Conservation (phyloP, 2,113 vertebrate genomes). For the Oostethus manadensis region DNA sequence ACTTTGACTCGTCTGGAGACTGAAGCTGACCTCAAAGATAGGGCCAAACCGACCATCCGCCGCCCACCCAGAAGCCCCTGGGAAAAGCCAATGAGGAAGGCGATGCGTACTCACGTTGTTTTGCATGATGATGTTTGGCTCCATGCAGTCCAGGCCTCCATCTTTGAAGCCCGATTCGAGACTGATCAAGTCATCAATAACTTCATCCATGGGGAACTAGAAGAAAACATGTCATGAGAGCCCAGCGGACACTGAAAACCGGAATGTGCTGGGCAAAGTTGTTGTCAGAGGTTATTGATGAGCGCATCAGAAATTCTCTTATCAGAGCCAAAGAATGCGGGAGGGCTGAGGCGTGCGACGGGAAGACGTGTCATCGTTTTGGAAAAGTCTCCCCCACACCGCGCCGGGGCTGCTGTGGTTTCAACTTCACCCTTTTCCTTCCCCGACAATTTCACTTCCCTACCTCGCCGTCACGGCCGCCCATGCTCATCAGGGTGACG, state of each 20-base stretch:
- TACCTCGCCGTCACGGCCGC: conserved; percentile 75
- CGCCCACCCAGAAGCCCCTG: neutral
- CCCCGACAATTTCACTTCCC: conserved; percentile 47
- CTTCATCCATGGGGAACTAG: conserved; percentile 88
- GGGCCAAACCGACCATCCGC: conserved; percentile 16
- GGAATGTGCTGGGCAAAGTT: conserved; percentile 2
- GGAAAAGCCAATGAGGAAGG: neutral
- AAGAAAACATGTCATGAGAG: conserved; percentile 62
- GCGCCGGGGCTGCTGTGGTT: conserved; percentile 9
- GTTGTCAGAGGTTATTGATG: conserved; percentile 50
- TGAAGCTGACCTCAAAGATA: conserved; percentile 80
- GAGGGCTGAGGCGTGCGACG: conserved; percentile 7
- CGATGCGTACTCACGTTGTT: conserved; percentile 81
- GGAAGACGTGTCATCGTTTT: neutral
- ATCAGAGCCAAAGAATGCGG: conserved; percentile 29
- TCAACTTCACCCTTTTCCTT: conserved; percentile 12
- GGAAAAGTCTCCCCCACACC: neutral
- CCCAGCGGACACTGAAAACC: conserved; percentile 22
- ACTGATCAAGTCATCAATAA: conserved; percentile 89
- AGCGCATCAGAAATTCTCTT: conserved; percentile 47
- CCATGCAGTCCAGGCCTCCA: conserved; percentile 82
- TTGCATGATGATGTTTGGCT: conserved; percentile 82
- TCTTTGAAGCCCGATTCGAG: conserved; percentile 90
- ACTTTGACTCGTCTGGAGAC: conserved; percentile 85
- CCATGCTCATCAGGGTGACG: conserved; percentile 75